phyloP scores from a whole-genome alignment of 2,888 invertebrate species.

The Sphaeridia pumilis region DNA sequence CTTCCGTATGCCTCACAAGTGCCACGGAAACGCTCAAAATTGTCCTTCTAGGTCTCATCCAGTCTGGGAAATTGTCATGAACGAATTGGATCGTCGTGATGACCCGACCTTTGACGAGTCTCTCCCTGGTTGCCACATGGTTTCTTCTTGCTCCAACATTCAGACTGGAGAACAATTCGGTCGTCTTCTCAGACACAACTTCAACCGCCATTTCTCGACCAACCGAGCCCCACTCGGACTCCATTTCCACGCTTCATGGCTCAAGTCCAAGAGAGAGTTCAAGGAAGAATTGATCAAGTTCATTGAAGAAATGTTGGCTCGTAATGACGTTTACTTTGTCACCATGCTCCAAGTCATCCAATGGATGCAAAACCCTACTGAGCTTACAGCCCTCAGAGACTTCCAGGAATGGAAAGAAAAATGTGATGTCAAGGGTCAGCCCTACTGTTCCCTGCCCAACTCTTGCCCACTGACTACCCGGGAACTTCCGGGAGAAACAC shows the following conservation, averaged over 20 bases:
- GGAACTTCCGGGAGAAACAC: constrained; percentile 81
- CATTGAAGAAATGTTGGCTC: constrained; percentile 80
- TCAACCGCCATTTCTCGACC: constrained; percentile 82
- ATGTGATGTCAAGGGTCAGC: constrained; percentile 86
- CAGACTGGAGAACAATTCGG: constrained; percentile 84
- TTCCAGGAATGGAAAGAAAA: constrained; percentile 94
- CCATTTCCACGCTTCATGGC: constrained; percentile 90
- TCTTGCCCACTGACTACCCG: constrained; percentile 78
- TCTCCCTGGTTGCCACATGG: constrained; percentile 85
- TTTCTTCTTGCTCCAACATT: constrained; percentile 86
- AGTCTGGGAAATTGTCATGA: constrained; percentile 95
- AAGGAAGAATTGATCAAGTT: constrained; percentile 82
- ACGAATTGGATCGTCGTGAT: constrained; percentile 82
- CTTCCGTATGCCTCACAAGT: constrained; percentile 89
- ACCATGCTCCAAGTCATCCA: constrained; percentile 78
- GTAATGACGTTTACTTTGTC: constrained; percentile 85
- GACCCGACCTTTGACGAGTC: constrained; percentile 89
- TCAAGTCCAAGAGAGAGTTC: constrained; percentile 86
- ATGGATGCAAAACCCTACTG: constrained; percentile 93
- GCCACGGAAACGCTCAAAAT: constrained; percentile 85
- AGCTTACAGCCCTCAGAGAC: constrained; percentile 69
- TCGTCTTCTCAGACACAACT: constrained; percentile 78
- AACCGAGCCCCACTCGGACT: constrained; percentile 75
- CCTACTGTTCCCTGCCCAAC: constrained; percentile 82
- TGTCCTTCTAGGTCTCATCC: constrained; percentile 72